phyloP scores from a whole-genome alignment of 2,888 invertebrate species.

The Athrips mouffetella region DNA sequence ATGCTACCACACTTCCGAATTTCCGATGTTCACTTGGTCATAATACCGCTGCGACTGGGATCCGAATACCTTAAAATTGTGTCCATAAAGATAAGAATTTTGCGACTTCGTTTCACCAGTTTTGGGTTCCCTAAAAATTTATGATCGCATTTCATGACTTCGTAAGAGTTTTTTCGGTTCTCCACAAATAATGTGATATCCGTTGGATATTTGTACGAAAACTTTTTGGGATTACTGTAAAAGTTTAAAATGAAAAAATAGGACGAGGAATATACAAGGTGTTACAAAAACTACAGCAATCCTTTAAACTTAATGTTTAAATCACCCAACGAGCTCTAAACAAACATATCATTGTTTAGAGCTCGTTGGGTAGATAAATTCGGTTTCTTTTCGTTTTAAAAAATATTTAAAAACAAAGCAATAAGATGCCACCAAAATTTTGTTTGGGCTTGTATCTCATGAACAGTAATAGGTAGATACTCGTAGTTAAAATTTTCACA shows the following conservation, averaged over 20 bases:
- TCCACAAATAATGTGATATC: slow-evolving; percentile 37
- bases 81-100: slow-evolving; percentile 59
- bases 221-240: slow-evolving; percentile 20
- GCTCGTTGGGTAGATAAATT: too few species aligned
- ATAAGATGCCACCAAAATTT: too few species aligned
- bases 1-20: slow-evolving; percentile 26
- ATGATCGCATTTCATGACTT: slow-evolving; percentile 54
- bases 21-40: slow-evolving; percentile 35
- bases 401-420: too few species aligned
- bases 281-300: too few species aligned
- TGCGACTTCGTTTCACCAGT: slow-evolving; percentile 48
- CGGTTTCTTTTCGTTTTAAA: too few species aligned
- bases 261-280: too few species aligned
- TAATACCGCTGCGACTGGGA: slow-evolving; percentile 35
- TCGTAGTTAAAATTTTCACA: too few species aligned
- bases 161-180: slow-evolving; percentile 44
- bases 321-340: too few species aligned
- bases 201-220: slow-evolving; percentile 13
- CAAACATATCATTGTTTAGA: too few species aligned
- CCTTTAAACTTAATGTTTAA: too few species aligned
- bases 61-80: slow-evolving; percentile 55
- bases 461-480: too few species aligned
- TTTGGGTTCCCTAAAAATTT: slow-evolving; percentile 50
- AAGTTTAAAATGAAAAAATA: slow-evolving; percentile 18
- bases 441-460: too few species aligned